Conservation (phyloP, 2,888 invertebrate genomes). For the Nesidiocoris tenuis region DNA sequence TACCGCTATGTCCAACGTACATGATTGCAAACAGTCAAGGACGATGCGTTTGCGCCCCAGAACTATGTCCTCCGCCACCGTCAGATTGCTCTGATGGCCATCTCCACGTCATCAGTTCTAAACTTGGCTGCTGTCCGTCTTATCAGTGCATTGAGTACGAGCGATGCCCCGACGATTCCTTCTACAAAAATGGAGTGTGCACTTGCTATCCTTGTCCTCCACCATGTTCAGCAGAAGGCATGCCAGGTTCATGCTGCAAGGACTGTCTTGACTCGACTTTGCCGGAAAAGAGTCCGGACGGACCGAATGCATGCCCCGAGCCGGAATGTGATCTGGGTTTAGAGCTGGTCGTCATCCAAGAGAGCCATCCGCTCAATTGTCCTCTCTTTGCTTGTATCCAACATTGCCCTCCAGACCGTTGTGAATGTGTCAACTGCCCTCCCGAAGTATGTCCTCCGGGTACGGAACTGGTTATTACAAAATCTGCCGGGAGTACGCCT, state of each 20-base stretch:
- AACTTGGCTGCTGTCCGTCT: too few relatives aligned
- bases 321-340: too few relatives aligned
- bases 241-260: background rate
- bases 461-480: background rate
- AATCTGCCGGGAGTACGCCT: background rate
- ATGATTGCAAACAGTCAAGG: background rate
- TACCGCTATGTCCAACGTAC: background rate
- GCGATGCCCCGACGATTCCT: slow-evolving; percentile 12
- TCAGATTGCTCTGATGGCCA: too few relatives aligned
- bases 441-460: background rate
- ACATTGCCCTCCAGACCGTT: too few relatives aligned
- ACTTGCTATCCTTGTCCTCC: slow-evolving; percentile 1
- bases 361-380: too few relatives aligned
- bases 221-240: too few relatives aligned
- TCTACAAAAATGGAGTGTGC: slow-evolving; percentile 6
- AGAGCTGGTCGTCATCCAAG: too few relatives aligned
- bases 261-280: background rate
- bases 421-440: too few relatives aligned
- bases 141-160: too few relatives aligned
- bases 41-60: background rate
- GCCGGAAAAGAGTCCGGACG: background rate
- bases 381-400: too few relatives aligned
- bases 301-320: background rate
- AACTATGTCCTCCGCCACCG: background rate
- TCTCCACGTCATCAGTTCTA: too few relatives aligned